Evolutionary conservation across 2,888 invertebrate species (phyloP).

Genomic region (Caenorhabditis sinica): DNA sequence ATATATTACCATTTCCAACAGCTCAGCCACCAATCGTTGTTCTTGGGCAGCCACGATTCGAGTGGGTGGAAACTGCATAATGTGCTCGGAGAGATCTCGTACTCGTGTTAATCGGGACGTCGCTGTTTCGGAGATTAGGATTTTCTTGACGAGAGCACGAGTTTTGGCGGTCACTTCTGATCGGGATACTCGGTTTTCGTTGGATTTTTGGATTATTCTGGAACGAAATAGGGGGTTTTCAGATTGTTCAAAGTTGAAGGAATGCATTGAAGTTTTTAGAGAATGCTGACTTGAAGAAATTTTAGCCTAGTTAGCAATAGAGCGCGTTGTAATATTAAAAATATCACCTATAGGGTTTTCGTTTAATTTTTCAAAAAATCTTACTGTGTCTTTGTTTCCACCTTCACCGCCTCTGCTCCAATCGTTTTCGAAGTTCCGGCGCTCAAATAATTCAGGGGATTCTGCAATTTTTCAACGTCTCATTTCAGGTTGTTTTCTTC

Average conservation of each 20-base stretch:
- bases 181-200: conserved; percentile 74
- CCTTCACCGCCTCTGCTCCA: conserved; percentile 20
- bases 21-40: conserved; percentile 68
- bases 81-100: conserved; percentile 75
- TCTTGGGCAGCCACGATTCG: conserved; percentile 74
- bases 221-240: not conserved
- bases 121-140: conserved; percentile 72
- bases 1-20: conserved; percentile 69
- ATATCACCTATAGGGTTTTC: too few relatives aligned
- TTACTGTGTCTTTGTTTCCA: conserved; percentile 65
- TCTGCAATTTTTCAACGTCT: conserved; percentile 37
- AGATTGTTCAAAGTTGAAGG: not conserved
- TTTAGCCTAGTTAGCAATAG: too few relatives aligned
- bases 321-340: too few relatives aligned
- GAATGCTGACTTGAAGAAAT: too few relatives aligned
- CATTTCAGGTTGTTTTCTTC: not conserved
- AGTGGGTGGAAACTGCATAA: conserved; percentile 79
- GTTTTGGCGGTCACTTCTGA: conserved; percentile 75
- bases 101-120: conserved; percentile 67
- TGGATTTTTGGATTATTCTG: conserved; percentile 64
- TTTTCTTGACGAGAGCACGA: conserved; percentile 69
- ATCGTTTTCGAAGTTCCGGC: conserved; percentile 42
- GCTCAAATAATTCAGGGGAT: conserved; percentile 54
- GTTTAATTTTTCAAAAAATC: not conserved
- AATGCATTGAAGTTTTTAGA: too few relatives aligned